Evolutionary conservation across 2,888 invertebrate species (phyloP).

Genomic region (Panzeria rudis): DNA sequence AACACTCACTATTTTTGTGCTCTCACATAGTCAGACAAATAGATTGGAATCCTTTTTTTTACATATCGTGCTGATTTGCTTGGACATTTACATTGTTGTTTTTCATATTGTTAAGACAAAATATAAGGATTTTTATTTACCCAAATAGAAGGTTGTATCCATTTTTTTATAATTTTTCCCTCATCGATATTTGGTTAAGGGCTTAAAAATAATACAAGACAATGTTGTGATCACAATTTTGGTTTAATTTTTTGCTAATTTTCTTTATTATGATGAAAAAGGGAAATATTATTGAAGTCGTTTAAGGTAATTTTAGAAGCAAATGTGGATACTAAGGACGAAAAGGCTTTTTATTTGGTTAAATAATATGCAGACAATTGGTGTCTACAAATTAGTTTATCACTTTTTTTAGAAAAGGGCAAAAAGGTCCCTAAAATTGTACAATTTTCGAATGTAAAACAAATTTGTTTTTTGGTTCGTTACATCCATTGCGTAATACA

Average conservation of each 20-base stretch:
- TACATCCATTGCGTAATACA: too few relatives aligned
- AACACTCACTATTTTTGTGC: constrained; percentile 6
- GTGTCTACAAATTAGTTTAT: neutral
- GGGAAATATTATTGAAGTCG: neutral
- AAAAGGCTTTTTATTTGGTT: neutral
- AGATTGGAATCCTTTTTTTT: neutral
- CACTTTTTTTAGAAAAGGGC: too few relatives aligned
- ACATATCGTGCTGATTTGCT: constrained; percentile 72
- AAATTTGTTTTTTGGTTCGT: too few relatives aligned
- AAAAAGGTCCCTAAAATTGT: too few relatives aligned
- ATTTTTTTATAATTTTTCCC: neutral
- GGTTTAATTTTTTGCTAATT: neutral
- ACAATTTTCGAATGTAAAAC: too few relatives aligned
- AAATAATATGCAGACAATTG: too few relatives aligned
- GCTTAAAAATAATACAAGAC: neutral
- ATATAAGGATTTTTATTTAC: constrained; percentile 1
- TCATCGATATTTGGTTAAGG: neutral
- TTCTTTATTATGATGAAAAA: neutral
- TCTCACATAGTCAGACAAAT: neutral
- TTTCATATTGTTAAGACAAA: neutral
- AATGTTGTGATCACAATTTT: constrained; percentile 51
- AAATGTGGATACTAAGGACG: neutral
- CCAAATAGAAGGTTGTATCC: neutral
- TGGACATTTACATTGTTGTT: constrained; percentile 75
- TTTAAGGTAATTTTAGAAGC: neutral